Base-by-base conservation (phyloP, 2,797 vertebrate species). In the Siniperca obscura region DNA sequence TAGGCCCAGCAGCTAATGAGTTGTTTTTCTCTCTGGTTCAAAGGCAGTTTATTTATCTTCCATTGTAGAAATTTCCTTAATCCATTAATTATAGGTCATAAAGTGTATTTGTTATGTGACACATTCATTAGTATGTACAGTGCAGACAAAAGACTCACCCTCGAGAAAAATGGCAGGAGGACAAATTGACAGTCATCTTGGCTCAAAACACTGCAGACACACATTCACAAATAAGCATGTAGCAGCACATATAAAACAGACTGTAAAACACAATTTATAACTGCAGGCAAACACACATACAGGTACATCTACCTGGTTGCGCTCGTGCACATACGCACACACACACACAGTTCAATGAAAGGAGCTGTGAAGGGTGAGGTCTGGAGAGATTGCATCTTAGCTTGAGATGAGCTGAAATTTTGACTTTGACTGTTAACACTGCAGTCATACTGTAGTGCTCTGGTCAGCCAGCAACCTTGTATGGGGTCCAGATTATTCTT, bases 61-160 rank as follows among this genome's bases (percentile, higher is more conserved):
- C 17, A n/a, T 27, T 76, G 59, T 14, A 64, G 71, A 71, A 74
- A 74, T 27, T 12, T 55, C 44, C 44, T 11, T 27, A 42, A 84
- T 78, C 38, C 74, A 76, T 76, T 59, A 27, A 69, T 73, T 69
- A 69, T 46, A 72, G 69, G 57, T 12, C 61, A 53, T 70, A 17
- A 70, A 85, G 72, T 78, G 34, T 27, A 17, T 50, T 70, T 62
- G n/a, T 61, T 46, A 36, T 44, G 59, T 56, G 57, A 65, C 22
- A 65, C 14, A 40, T 74, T 88, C 78, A 88, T 83, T 77, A 76
- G 57, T 78, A 71, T 70, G 78, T 50, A 44, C 9, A 48, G 30
- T 7, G 50, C 53, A 81, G 59, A 80, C 48, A 78, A 71, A 81
- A 76, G 65, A 65, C 52, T 59, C 30, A 40, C 55, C 48, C 61